Evolutionary conservation across 2,797 vertebrate species (phyloP), one percentile per base, ranked within the genome.

Genomic region (Bradypodion pumilum): DNA sequence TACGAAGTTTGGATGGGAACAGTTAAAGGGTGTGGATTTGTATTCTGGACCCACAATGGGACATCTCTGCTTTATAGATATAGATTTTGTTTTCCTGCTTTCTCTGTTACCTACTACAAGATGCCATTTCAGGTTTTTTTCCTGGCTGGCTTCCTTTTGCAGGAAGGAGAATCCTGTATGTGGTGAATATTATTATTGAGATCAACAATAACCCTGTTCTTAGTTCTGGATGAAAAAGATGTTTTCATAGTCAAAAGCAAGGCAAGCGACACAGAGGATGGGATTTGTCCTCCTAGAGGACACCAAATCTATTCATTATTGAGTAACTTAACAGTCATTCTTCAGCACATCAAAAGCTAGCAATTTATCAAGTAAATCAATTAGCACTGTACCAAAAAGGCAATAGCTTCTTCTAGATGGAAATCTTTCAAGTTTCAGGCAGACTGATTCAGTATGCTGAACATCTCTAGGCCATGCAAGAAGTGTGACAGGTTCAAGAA

Each of bases 361-460:
- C 73, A 66, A 76, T 76, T 83, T 68, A 56, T 83, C 81, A 76
- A 68, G 27, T 46, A 7, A 42, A 49, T 68, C 65, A 40, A 65
- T 83, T 66, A 66, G 35, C 42, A 59, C 74, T 69, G 49, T 77
- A 76, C 42, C 65, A 59, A 52, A 83, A 60, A 69, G 37, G 29
- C 8, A 83, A 69, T 77, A 19, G 37, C 63, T 59, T 13, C 56
- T 81, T 73, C 56, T 69, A 81, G 8, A 5, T n/a, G 63, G 65
- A 44, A 83, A 63, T 29, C 56, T 66, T 76, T n/a, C 27, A n/a
- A 5, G 21, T 32, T 16, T 44, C 27, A 42, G 25, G 35, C 21
- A 9, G 27, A 75, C 42, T 16, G 29, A 27, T 37, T 66, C 49
- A 52, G 44, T 32, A 12, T 40, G 32, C 10, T 32, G 35, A 40